Evolutionary conservation across 2,797 vertebrate genomes (phyloP), one percentile per base, ranked within the genome.

Genomic region (Xiphorhynchus erythropygius): DNA sequence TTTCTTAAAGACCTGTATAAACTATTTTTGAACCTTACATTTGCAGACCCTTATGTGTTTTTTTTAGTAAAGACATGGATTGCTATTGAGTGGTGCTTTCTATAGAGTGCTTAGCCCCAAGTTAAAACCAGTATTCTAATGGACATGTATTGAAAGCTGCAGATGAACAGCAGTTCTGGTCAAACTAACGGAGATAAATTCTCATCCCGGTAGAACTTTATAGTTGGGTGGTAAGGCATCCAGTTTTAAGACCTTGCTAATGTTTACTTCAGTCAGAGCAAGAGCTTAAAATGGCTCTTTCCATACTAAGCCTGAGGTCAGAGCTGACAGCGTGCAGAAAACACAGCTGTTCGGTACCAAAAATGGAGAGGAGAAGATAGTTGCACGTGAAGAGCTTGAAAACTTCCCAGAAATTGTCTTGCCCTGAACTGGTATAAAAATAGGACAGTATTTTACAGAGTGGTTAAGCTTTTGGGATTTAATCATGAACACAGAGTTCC

Each of bases 281-380:
- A 30, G 22, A 78, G n/a, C 57, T 79, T 71, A 35, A 71, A 97
- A 89, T 23, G 71, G 77, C 33, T 94, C 96, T 97, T 93, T 85
- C 78, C 84, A 87, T 91, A 87, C 91, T 95, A 96, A 90, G 64
- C 33, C 89, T 77, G 68, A 96, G 73, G 50, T 93, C 96, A 75
- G 86, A 94, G 86, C 84, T 96, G 96, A 96, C 89, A 94, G 73
- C 56, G 75, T 96, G 76, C 82, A 94, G 94, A 97, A 97, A 96
- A 74, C 84, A 95, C 76, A 85, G 68, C 57, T 69, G 33, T 30
- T 87, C 81, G 73, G 73, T 65, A 65, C 46, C 53, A 85, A 91
- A 93, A 91, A 87, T 59, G 47, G 68, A 64, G 82, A 74, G 81
- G 25, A 81, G 44, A 81, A 80, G 33, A 69, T 56, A 73, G 33